phyloP scores from a whole-genome alignment of 2,113 vertebrate species.

The Etheostoma spectabile region DNA sequence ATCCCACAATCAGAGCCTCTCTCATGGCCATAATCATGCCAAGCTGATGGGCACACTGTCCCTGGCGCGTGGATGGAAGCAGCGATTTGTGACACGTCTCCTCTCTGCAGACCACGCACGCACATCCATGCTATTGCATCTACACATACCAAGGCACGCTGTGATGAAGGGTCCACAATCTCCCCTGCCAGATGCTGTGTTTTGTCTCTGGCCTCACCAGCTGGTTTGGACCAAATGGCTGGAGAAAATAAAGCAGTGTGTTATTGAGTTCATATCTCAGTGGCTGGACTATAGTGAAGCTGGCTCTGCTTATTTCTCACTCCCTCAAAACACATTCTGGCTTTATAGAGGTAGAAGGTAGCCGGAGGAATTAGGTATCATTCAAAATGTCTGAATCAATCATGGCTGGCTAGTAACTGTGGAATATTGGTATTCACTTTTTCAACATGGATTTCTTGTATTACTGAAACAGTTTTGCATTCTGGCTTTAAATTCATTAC shows the following conservation, averaged over 20 bases:
- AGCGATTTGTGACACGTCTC: constrained; percentile 58
- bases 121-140: constrained; percentile 33
- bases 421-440: constrained; percentile 13
- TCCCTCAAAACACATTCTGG: constrained; percentile 25
- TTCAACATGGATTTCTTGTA: constrained; percentile 18
- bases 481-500: constrained; percentile 11
- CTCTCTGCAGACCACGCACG: constrained; percentile 30
- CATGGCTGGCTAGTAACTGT: background rate
- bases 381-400: constrained; percentile 28
- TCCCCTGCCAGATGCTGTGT: constrained; percentile 63
- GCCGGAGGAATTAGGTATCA: constrained; percentile 13
- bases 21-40: constrained; percentile 73
- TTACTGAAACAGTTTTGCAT: constrained; percentile 10
- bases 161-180: constrained; percentile 21
- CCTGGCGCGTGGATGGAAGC: constrained; percentile 55
- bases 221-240: constrained; percentile 55
- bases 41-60: constrained; percentile 71
- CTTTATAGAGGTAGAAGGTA: constrained; percentile 17
- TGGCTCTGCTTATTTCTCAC: background rate
- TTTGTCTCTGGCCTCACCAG: constrained; percentile 61
- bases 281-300: constrained; percentile 26
- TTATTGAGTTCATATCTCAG: constrained; percentile 48
- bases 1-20: constrained; percentile 73
- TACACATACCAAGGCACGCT: constrained; percentile 33
- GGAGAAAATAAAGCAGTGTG: constrained; percentile 53